Percentiles rank a stretch among this genome's conserved stretches.
Conservation (phyloP, 2,113 vertebrate species). For the Rutilus rutilus region DNA sequence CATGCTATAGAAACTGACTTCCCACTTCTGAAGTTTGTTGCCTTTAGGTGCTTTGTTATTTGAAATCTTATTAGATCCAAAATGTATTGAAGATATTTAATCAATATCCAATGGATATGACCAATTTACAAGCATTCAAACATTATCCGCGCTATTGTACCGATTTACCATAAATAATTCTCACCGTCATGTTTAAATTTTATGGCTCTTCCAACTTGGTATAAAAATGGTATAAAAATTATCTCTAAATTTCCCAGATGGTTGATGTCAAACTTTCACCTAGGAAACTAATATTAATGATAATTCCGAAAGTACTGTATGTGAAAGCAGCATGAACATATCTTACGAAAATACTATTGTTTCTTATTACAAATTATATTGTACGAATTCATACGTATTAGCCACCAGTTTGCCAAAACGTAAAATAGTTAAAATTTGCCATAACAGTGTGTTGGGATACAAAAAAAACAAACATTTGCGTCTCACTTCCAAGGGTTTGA, state of each 20-base stretch:
- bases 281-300: neutral
- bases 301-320: neutral
- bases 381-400: neutral
- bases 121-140: too few species aligned
- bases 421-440: neutral
- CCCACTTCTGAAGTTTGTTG: too few species aligned
- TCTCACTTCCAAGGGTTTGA: neutral
- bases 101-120: too few species aligned
- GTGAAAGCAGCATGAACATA: neutral
- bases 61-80: too few species aligned
- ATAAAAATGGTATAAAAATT: neutral
- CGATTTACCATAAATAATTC: neutral
- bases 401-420: neutral
- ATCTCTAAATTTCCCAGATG: neutral
- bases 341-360: neutral
- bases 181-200: neutral
- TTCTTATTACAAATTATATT: neutral
- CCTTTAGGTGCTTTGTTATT: too few species aligned
- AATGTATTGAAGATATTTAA: too few species aligned
- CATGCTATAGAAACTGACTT: too few species aligned
- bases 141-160: too few species aligned
- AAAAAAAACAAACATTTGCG: neutral
- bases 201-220: neutral
- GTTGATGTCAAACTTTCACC: neutral
- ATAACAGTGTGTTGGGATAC: neutral